Conservation (phyloP, 2,113 vertebrate genomes). For the Tautogolabrus adspersus region DNA sequence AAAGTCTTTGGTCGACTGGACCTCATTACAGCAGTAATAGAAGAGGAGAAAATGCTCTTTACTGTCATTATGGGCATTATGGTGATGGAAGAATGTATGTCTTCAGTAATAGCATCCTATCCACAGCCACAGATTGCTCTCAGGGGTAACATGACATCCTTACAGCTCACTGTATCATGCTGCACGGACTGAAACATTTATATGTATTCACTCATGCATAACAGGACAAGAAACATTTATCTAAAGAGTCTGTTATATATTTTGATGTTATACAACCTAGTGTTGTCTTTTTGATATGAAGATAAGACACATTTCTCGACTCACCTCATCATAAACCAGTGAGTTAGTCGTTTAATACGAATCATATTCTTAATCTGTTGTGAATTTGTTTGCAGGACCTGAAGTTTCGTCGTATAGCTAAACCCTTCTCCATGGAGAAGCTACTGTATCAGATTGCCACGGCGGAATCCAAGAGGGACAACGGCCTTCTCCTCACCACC, state of each 20-base stretch:
- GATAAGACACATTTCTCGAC: no score
- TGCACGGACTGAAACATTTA: conserved; percentile 7
- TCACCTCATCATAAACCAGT: no score
- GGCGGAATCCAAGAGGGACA: conserved; percentile 96
- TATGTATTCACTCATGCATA: not conserved
- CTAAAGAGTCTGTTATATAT: not conserved
- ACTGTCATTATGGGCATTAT: conserved; percentile 45
- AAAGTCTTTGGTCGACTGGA: conserved; percentile 12
- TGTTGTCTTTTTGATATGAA: no score
- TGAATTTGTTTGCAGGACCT: conserved; percentile 87
- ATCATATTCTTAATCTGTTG: conserved; percentile 9
- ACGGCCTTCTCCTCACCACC: conserved; percentile 92
- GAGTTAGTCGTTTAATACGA: not conserved
- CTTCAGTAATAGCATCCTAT: conserved; percentile 10
- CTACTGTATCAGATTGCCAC: conserved; percentile 98
- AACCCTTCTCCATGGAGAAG: conserved; percentile 99
- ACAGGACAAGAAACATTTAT: not conserved
- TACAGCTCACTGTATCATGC: conserved; percentile 1
- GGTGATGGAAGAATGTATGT: conserved; percentile 17
- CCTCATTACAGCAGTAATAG: conserved; percentile 45
- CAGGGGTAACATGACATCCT: conserved; percentile 53
- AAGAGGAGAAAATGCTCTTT: conserved; percentile 42
- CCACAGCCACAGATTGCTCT: conserved; percentile 18
- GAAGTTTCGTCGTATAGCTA: conserved; percentile 95
- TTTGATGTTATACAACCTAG: not conserved